phyloP scores from a whole-genome alignment of 2,888 invertebrate species.

The Balanococcus diminutus region DNA sequence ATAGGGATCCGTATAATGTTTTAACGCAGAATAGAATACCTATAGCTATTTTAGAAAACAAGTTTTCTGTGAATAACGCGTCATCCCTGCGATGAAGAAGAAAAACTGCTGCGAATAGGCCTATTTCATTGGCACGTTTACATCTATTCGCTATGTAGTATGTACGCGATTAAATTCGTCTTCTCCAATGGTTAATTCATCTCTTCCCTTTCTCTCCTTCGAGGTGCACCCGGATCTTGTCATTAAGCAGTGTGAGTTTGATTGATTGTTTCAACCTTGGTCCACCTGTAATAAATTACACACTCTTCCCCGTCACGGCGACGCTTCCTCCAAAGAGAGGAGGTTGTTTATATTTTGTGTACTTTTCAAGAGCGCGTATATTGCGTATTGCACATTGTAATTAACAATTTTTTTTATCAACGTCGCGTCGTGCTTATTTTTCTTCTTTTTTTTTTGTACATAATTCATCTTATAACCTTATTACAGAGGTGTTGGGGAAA shows the following conservation, averaged over 20 bases:
- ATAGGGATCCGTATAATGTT: background rate
- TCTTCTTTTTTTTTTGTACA: too few relatives aligned
- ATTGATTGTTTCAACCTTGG: constrained; percentile 54
- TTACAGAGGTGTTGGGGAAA: too few relatives aligned
- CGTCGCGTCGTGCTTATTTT: background rate
- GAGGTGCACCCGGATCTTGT: constrained; percentile 51
- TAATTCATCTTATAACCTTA: too few relatives aligned
- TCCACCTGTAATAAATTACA: constrained; percentile 53
- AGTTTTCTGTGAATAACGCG: background rate
- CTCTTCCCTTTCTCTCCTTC: constrained; percentile 45
- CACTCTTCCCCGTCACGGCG: constrained; percentile 19
- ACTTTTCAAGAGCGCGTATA: constrained; percentile 36
- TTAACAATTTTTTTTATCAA: constrained; percentile 8
- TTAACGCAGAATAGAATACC: background rate
- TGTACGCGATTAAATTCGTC: constrained; percentile 23
- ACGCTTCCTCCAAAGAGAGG: background rate
- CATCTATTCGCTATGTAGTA: background rate
- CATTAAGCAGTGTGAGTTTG: constrained; percentile 53
- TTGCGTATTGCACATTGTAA: constrained; percentile 10
- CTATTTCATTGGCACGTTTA: background rate
- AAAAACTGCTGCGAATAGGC: background rate
- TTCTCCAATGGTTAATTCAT: constrained; percentile 41
- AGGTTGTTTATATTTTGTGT: constrained; percentile 41
- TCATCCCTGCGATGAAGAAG: background rate
- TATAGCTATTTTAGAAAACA: background rate